Conservation (phyloP, 1,140 invertebrate genomes). For the Scaptomyza montana region DNA sequence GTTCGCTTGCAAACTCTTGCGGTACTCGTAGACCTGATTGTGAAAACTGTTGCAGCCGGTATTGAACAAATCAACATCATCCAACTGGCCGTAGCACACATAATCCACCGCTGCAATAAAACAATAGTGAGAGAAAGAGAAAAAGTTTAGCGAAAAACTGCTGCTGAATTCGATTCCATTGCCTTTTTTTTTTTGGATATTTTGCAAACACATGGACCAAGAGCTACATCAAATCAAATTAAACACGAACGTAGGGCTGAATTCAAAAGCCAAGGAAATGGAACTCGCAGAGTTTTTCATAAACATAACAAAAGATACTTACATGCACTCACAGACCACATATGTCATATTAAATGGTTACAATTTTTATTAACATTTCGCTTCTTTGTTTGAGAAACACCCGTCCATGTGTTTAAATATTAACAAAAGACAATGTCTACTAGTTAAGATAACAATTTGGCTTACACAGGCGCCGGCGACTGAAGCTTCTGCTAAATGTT, state of each 20-base stretch:
- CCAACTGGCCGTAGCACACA: slow-evolving; percentile 77
- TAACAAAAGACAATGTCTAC: slow-evolving; percentile 66
- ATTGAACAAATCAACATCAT: slow-evolving; percentile 78
- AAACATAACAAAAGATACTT: slow-evolving; percentile 56
- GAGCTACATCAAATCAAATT: slow-evolving; percentile 44
- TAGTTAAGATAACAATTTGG: background rate
- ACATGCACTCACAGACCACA: slow-evolving; percentile 43
- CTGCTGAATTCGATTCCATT: slow-evolving; percentile 79
- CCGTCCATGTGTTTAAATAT: slow-evolving; percentile 78
- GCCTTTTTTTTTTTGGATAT: slow-evolving; percentile 72
- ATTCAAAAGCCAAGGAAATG: slow-evolving; percentile 77
- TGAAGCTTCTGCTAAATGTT: background rate
- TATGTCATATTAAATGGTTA: background rate
- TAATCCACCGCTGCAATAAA: slow-evolving; percentile 74
- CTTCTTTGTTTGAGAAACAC: slow-evolving; percentile 23
- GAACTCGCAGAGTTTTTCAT: slow-evolving; percentile 76
- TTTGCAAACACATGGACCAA: slow-evolving; percentile 80
- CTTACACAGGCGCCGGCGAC: slow-evolving; percentile 5
- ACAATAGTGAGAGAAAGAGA: slow-evolving; percentile 39
- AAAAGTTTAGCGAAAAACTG: slow-evolving; percentile 63
- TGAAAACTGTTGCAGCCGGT: slow-evolving; percentile 76
- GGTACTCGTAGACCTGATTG: slow-evolving; percentile 78
- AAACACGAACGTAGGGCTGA: slow-evolving; percentile 1
- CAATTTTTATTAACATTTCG: background rate
- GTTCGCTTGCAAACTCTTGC: slow-evolving; percentile 76